phyloP scores from a whole-genome alignment of 2,113 vertebrate species.

The Copsychus sechellarum region DNA sequence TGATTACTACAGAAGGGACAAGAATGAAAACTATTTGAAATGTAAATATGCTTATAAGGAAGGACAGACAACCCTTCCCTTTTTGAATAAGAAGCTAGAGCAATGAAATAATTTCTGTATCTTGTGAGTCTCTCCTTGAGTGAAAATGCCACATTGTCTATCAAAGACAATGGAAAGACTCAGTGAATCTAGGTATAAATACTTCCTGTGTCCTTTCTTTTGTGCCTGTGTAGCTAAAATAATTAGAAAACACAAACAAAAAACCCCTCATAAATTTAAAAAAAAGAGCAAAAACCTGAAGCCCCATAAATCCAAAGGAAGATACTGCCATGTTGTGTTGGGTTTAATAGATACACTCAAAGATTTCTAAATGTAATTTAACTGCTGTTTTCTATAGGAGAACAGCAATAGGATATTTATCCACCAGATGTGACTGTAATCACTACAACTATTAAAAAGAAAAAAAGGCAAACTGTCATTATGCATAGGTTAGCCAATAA shows the following conservation, averaged over 20 bases:
- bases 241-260: background rate
- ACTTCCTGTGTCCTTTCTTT: background rate
- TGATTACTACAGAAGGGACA: background rate
- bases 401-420: background rate
- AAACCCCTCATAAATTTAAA: background rate
- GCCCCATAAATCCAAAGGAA: background rate
- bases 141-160: background rate
- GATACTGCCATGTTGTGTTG: background rate
- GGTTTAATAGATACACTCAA: background rate
- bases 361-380: background rate
- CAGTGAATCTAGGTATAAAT: background rate
- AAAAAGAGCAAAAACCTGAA: background rate
- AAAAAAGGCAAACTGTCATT: background rate
- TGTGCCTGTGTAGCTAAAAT: background rate
- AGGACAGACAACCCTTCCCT: background rate
- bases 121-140: background rate
- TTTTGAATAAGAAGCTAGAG: background rate
- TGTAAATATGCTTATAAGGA: background rate
- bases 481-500: background rate
- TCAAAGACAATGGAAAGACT: background rate
- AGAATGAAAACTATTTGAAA: background rate
- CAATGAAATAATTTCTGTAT: background rate
- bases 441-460: background rate
- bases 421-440: background rate
- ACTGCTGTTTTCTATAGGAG: background rate